A percentile compares a stretch with the other conserved stretches of the same genome.
Evolutionary conservation across 1,140 invertebrate genomes (phyloP).

Genomic region (Drosophila kanapiae): DNA sequence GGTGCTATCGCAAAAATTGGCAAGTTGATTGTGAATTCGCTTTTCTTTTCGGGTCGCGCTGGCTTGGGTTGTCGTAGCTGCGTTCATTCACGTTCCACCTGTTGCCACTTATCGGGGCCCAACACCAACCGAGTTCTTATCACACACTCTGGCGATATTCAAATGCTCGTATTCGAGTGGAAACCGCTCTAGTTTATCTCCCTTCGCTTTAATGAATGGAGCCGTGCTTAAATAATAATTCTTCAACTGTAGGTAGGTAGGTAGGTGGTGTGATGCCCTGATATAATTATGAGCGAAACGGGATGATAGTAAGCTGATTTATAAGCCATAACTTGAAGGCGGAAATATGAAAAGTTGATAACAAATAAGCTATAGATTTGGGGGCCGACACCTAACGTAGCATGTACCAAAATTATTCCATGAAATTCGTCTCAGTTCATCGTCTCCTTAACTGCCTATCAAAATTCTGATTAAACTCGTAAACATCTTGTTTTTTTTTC

Average conservation of each 20-base stretch:
- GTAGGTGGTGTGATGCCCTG: constrained; percentile 10
- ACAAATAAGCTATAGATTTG: background rate
- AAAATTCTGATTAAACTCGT: background rate
- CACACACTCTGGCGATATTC: constrained; percentile 44
- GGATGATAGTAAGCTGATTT: constrained; percentile 11
- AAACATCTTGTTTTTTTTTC: background rate
- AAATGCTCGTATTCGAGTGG: constrained; percentile 43
- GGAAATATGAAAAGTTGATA: constrained; percentile 11
- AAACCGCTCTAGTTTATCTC: constrained; percentile 8
- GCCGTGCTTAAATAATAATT: constrained; percentile 45
- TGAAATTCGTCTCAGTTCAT: background rate
- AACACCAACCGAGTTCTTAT: constrained; percentile 44
- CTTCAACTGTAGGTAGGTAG: background rate
- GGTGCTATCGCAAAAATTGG: constrained; percentile 41
- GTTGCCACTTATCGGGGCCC: constrained; percentile 40
- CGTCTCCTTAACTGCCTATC: background rate
- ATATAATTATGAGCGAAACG: constrained; percentile 5
- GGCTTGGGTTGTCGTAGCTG: constrained; percentile 50
- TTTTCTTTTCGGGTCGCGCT: constrained; percentile 23
- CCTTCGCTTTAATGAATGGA: constrained; percentile 61
- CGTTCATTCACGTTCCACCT: constrained; percentile 78
- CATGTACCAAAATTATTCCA: background rate
- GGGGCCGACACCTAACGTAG: too few relatives aligned
- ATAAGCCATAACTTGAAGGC: constrained; percentile 7
- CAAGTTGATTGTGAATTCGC: constrained; percentile 31